These are phyloP conservation scores for Clinocottus analis DNA, from an alignment of 2,113 vertebrate species.

Conservation along the genomic window DNA sequence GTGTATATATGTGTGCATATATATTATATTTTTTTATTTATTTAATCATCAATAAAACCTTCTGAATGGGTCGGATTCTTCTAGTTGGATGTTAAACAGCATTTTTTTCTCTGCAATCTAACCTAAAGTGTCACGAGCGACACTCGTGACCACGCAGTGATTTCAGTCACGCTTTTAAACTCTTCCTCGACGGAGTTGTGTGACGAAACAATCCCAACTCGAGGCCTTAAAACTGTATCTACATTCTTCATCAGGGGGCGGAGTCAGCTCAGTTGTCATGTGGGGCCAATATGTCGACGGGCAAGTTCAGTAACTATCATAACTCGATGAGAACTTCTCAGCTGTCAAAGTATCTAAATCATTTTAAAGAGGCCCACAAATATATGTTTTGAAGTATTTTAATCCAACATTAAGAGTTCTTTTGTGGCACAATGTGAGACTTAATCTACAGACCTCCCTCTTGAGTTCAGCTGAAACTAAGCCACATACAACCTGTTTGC, in stretches of 20 bases:
- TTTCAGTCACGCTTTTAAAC: not conserved
- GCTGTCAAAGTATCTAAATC: not conserved
- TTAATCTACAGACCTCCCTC: not conserved
- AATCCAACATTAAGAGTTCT: not conserved
- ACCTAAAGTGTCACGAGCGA: not conserved
- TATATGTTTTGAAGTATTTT: not conserved
- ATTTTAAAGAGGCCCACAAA: too few species aligned
- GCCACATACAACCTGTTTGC: not conserved
- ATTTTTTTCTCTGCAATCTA: not conserved
- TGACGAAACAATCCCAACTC: not conserved
- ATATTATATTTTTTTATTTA: too few species aligned
- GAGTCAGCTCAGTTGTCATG: not conserved
- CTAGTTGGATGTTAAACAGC: not conserved
- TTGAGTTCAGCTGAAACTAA: not conserved
- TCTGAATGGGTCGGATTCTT: too few species aligned
- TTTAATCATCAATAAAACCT: too few species aligned
- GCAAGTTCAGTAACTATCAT: not conserved
- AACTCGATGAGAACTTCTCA: not conserved
- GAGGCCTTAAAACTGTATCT: not conserved
- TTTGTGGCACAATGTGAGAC: not conserved
- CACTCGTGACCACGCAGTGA: too few species aligned
- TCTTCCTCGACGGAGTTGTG: too few species aligned
- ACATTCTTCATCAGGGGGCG: not conserved
- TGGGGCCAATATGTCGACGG: not conserved
- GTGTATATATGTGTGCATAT: too few species aligned